phyloP scores from a whole-genome alignment of 1,140 invertebrate genomes.

The Cotesia typhae region DNA sequence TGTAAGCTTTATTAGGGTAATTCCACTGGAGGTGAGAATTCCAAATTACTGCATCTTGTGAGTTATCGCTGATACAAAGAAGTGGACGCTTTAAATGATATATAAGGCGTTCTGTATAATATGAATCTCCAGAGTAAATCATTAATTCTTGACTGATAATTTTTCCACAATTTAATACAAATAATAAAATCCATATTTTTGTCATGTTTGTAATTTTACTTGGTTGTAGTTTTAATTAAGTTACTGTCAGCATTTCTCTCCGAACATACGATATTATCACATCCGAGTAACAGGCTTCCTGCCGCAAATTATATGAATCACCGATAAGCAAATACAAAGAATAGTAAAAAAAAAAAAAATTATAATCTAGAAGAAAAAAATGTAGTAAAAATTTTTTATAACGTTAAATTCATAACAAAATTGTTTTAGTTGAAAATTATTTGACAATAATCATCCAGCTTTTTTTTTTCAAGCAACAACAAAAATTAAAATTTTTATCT shows the following conservation, averaged over 20 bases:
- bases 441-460: no score
- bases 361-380: neutral
- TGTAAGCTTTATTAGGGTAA: neutral
- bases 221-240: no score
- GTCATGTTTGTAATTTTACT: no score
- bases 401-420: no score
- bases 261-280: neutral
- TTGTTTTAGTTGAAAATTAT: no score
- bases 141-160: neutral
- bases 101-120: neutral
- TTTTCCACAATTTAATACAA: neutral
- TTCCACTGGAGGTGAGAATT: slow-evolving; percentile 28
- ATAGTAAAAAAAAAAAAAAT: neutral
- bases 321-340: slow-evolving; percentile 8
- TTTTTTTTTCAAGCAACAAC: no score
- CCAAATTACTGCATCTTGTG: slow-evolving; percentile 24
- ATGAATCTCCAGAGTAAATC: neutral
- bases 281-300: slow-evolving; percentile 17
- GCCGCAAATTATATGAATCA: slow-evolving; percentile 23
- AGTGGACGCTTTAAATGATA: neutral
- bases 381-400: no score
- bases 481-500: no score
- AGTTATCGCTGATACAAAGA: slow-evolving; percentile 24
- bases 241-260: neutral
- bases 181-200: no score